These are phyloP conservation scores for Pterocles burchelli DNA, from an alignment of 2,113 vertebrate genomes.

Conservation along the genomic window DNA sequence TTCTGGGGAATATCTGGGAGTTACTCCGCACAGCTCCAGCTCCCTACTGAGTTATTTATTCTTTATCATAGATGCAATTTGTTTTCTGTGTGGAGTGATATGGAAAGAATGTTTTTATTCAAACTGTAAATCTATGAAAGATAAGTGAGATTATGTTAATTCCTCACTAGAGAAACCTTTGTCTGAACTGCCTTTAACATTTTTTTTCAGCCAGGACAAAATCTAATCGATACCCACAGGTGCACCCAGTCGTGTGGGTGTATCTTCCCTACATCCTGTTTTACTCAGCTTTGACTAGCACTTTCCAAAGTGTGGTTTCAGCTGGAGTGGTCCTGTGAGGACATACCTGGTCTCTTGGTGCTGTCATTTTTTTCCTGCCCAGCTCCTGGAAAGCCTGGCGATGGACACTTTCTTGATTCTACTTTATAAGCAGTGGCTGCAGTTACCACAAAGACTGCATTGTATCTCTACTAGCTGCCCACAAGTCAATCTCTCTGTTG, in stretches of 20 bases:
- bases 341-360: not conserved
- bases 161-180: not conserved
- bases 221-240: not conserved
- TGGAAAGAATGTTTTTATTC: not conserved
- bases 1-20: not conserved
- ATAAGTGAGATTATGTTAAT: not conserved
- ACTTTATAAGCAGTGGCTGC: not conserved
- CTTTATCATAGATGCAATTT: not conserved
- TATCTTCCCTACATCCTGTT: not conserved
- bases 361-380: not conserved
- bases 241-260: not conserved
- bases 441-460: not conserved
- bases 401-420: not conserved
- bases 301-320: not conserved
- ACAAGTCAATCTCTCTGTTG: not conserved
- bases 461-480: not conserved
- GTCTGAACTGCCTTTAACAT: not conserved
- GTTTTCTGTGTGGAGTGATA: not conserved
- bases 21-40: not conserved
- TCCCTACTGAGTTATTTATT: not conserved
- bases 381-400: not conserved
- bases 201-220: not conserved
- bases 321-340: not conserved
- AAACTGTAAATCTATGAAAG: not conserved
- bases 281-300: not conserved